Evolutionary conservation across 2,797 vertebrate species (phyloP).

Genomic region (Sebastes wilsoni): DNA sequence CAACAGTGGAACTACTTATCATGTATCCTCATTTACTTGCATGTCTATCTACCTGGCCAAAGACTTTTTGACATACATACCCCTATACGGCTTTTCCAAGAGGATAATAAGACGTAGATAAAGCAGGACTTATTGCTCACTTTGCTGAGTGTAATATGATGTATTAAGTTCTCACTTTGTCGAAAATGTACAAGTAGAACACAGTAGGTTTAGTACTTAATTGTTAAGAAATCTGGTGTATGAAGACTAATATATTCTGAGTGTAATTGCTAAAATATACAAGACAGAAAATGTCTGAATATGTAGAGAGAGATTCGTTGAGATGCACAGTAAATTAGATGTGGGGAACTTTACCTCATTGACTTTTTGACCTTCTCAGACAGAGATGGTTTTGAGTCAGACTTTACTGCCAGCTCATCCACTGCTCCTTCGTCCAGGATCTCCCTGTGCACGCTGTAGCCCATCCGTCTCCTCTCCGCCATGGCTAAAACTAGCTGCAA

Average conservation of each 20-base stretch:
- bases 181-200: background rate
- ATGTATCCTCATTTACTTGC: background rate
- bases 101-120: background rate
- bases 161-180: no score
- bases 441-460: conserved; percentile 71
- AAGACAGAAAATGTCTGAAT: background rate
- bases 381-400: conserved; percentile 47
- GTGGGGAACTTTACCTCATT: conserved; percentile 58
- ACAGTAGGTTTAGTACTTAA: background rate
- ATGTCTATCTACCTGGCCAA: background rate
- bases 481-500: conserved; percentile 26
- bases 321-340: background rate
- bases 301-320: background rate
- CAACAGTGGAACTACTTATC: background rate
- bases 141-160: background rate
- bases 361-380: conserved; percentile 71
- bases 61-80: background rate
- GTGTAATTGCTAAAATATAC: background rate
- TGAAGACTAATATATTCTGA: background rate
- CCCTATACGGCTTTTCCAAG: background rate
- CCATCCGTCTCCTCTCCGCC: conserved; percentile 46
- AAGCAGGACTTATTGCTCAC: background rate
- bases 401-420: conserved; percentile 74
- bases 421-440: conserved; percentile 77
- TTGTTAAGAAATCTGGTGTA: background rate